phyloP scores from a whole-genome alignment of 2,113 vertebrate genomes.

The Catagonus wagneri region DNA sequence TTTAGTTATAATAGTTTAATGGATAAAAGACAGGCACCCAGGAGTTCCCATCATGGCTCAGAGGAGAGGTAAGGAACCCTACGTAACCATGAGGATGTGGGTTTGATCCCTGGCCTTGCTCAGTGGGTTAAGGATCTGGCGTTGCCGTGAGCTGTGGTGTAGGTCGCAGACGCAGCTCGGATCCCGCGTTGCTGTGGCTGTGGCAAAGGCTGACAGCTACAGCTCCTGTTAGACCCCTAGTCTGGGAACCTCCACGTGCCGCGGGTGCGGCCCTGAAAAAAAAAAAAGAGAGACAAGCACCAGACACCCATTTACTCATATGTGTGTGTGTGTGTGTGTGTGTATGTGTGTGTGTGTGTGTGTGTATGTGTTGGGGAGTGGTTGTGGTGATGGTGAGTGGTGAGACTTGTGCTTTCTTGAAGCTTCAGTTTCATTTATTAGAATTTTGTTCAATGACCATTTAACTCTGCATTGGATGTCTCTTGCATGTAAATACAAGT shows the following conservation, averaged over 20 bases:
- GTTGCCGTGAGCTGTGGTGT: too few relatives aligned
- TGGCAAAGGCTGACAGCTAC: too few relatives aligned
- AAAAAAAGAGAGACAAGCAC: background rate
- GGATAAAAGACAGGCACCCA: background rate
- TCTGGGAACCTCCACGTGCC: too few relatives aligned
- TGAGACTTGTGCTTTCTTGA: conserved; percentile 45
- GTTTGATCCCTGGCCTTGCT: too few relatives aligned
- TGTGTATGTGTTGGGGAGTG: background rate
- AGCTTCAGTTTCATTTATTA: conserved; percentile 50
- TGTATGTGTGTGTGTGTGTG: background rate
- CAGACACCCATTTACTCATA: background rate
- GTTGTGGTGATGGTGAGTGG: background rate
- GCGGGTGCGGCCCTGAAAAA: too few relatives aligned
- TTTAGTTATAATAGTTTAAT: conserved; percentile 8
- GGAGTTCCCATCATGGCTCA: too few relatives aligned
- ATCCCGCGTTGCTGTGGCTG: too few relatives aligned
- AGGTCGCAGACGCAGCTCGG: too few relatives aligned
- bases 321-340: background rate
- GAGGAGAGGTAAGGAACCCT: too few relatives aligned
- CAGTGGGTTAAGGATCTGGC: too few relatives aligned
- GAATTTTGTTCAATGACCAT: conserved; percentile 35
- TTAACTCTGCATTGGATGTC: background rate
- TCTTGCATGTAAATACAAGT: conserved; percentile 11
- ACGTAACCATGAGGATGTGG: too few relatives aligned
- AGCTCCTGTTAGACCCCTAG: too few relatives aligned